Evolutionary conservation across 64 coral and sea anemone species (phyloP).

Genomic region (Actinia tenebrosa): DNA sequence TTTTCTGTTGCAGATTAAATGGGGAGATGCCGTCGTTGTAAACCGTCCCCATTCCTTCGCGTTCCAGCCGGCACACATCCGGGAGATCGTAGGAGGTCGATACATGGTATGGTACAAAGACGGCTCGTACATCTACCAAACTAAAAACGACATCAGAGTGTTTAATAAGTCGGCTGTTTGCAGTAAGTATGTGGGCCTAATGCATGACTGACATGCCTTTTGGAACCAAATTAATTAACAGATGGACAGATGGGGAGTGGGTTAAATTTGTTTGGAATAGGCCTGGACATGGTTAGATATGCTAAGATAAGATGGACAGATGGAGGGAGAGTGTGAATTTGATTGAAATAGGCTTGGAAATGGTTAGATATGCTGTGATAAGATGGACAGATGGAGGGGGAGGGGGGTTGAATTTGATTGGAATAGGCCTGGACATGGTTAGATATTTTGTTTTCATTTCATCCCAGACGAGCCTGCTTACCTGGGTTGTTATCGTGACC

Average conservation of each 20-base stretch:
- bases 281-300: no score
- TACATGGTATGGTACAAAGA: constrained; percentile 54
- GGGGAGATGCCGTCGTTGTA: constrained; percentile 32
- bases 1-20: constrained; percentile 8
- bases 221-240: no score
- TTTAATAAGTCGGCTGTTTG: constrained; percentile 48
- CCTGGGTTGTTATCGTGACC: constrained; percentile 77
- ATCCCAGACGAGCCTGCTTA: constrained; percentile 78
- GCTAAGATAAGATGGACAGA: no score
- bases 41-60: constrained; percentile 55
- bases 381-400: no score
- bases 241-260: no score
- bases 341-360: no score
- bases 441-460: neutral
- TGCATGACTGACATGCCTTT: no score
- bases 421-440: no score
- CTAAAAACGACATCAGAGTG: constrained; percentile 32
- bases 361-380: no score
- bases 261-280: no score
- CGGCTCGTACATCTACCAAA: constrained; percentile 39
- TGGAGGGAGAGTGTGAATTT: no score
- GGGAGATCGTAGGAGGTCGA: constrained; percentile 47
- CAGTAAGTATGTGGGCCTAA: constrained; percentile 24
- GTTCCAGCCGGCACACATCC: constrained; percentile 40
- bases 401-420: no score